Conservation (phyloP, 2,797 vertebrate genomes). For the Hypotaenidia philippensis region DNA sequence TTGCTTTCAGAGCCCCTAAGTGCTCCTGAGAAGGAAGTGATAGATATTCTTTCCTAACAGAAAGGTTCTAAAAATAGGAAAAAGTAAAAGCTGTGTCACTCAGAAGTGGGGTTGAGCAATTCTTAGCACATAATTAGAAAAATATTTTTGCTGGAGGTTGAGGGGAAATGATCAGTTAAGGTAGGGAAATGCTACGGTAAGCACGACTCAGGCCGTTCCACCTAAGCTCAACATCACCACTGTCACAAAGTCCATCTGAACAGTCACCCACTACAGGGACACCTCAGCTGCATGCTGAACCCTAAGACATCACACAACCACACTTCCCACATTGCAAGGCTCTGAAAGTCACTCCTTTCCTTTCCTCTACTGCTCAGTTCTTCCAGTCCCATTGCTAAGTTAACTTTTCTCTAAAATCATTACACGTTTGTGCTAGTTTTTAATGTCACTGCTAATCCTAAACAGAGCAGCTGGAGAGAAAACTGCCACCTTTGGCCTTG, state of each 20-base stretch:
- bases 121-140: neutral
- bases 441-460: neutral
- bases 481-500: neutral
- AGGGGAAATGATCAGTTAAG: conserved; percentile 3
- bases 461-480: neutral
- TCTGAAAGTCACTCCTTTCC: neutral
- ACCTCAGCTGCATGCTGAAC: neutral
- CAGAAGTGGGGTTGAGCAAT: neutral
- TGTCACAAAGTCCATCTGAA: neutral
- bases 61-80: conserved; percentile 1
- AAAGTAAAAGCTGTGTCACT: neutral
- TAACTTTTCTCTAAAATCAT: neutral
- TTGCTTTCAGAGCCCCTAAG: neutral
- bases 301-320: neutral
- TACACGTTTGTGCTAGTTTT: neutral
- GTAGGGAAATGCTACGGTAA: neutral
- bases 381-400: neutral
- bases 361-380: neutral
- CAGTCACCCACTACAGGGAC: neutral
- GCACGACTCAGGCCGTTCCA: neutral
- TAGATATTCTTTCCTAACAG: neutral
- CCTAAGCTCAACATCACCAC: neutral
- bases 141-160: neutral
- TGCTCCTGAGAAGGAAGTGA: neutral
- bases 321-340: neutral